Evolutionary conservation across 2,888 invertebrate genomes (phyloP).

Genomic region (Watsonalla binaria): DNA sequence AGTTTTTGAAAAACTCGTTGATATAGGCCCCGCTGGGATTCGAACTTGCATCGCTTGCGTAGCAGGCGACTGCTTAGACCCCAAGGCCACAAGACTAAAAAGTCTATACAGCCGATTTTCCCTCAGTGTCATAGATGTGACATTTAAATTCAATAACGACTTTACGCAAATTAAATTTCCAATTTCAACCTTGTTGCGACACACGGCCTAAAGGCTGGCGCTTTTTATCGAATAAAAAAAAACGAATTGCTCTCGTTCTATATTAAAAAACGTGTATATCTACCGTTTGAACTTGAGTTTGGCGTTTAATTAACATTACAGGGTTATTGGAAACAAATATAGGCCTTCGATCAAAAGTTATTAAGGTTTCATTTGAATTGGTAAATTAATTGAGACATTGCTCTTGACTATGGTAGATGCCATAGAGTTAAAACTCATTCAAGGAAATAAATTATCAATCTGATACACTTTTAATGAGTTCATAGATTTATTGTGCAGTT

Average conservation of each 20-base stretch:
- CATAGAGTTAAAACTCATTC: too few relatives aligned
- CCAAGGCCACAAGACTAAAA: too few relatives aligned
- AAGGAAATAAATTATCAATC: neutral
- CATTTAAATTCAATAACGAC: neutral
- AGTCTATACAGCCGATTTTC: too few relatives aligned
- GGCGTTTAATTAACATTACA: neutral
- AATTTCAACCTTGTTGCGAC: conserved; percentile 20
- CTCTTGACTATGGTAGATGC: neutral
- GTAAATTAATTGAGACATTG: neutral
- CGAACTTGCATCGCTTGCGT: too few relatives aligned
- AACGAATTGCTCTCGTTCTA: conserved; percentile 21
- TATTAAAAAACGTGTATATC: conserved; percentile 12
- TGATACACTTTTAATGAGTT: neutral
- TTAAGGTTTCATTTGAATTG: neutral
- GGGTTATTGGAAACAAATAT: neutral
- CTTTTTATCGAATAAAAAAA: conserved; percentile 20
- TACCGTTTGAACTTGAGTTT: conserved; percentile 17
- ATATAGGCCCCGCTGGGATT: too few relatives aligned
- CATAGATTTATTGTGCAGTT: neutral
- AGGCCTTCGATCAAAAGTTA: neutral
- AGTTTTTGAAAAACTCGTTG: too few relatives aligned
- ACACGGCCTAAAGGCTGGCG: conserved; percentile 12
- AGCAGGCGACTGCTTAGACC: too few relatives aligned
- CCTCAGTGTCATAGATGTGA: neutral
- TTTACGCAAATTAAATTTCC: conserved; percentile 9